Percentiles rank a stretch among this genome's conserved stretches.
These are phyloP conservation scores for Drosophila burlai DNA, from an alignment of 1,140 invertebrate species.

Conservation along the genomic window DNA sequence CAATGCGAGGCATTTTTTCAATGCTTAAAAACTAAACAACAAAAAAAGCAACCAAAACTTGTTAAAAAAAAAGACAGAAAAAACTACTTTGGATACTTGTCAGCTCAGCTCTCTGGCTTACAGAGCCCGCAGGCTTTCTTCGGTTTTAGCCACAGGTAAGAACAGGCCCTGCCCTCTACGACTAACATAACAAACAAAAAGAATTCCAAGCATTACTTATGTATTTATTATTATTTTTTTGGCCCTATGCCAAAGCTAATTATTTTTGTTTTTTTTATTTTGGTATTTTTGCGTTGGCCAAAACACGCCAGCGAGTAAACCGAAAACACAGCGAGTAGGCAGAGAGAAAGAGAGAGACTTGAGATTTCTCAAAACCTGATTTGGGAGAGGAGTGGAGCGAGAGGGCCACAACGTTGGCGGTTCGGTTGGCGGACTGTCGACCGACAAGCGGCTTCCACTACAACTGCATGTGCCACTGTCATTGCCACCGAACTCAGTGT, in stretches of 20 bases:
- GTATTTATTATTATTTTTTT: constrained; percentile 15
- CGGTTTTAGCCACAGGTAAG: constrained; percentile 68
- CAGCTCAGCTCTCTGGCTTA: constrained; percentile 48
- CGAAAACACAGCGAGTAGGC: constrained; percentile 49
- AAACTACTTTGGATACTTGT: constrained; percentile 64
- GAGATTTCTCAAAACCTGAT: constrained; percentile 51
- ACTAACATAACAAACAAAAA: constrained; percentile 24
- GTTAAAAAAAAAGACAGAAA: constrained; percentile 39
- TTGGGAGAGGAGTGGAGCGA: constrained; percentile 11
- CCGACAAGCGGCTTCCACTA: constrained; percentile 81
- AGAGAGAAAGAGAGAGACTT: constrained; percentile 23
- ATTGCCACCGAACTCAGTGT: constrained; percentile 85
- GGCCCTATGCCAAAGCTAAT: constrained; percentile 61
- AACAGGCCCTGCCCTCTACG: constrained; percentile 53
- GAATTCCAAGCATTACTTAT: constrained; percentile 35
- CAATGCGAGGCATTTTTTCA: constrained; percentile 26
- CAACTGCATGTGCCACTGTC: constrained; percentile 85
- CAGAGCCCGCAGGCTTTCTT: constrained; percentile 56
- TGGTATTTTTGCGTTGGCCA: constrained; percentile 73
- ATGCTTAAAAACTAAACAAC: constrained; percentile 22
- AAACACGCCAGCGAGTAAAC: constrained; percentile 68
- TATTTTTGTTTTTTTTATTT: constrained; percentile 54
- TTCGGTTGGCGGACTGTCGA: constrained; percentile 73
- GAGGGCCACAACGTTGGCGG: constrained; percentile 62
- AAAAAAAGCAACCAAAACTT: constrained; percentile 60